Evolutionary conservation across 2,888 invertebrate species (phyloP).

Genomic region (Netelia inedita): DNA sequence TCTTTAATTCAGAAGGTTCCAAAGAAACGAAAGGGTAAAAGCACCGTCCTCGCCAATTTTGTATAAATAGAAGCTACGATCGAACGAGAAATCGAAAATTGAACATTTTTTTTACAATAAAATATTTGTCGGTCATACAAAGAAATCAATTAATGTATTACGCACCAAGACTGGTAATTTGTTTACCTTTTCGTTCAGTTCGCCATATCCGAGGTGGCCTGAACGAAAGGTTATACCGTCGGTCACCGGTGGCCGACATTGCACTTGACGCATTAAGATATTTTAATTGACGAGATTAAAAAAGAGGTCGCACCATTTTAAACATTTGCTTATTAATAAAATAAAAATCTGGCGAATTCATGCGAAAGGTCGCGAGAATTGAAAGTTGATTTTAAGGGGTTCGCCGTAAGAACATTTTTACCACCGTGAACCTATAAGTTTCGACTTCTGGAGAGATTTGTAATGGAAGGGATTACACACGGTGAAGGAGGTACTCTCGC

Average conservation of each 20-base stretch:
- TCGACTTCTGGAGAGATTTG: constrained; percentile 33
- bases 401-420: not conserved
- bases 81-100: too few species aligned
- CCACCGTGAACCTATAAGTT: constrained; percentile 30
- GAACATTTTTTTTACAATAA: too few species aligned
- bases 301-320: not conserved
- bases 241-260: too few species aligned
- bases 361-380: constrained; percentile 14
- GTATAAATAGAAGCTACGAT: too few species aligned
- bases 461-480: constrained; percentile 45
- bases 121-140: too few species aligned
- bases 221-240: too few species aligned
- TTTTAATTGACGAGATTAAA: too few species aligned
- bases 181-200: constrained; percentile 2
- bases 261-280: too few species aligned
- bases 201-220: not conserved
- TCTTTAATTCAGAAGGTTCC: too few species aligned
- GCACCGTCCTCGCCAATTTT: not conserved
- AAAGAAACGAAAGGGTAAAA: not conserved
- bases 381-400: constrained; percentile 34
- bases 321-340: constrained; percentile 34
- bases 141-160: too few species aligned
- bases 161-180: not conserved
- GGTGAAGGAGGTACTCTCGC: constrained; percentile 41
- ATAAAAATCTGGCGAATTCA: constrained; percentile 37